These are phyloP conservation scores for Agriotes lineatus DNA, from an alignment of 2,888 invertebrate genomes.

Conservation along the genomic window DNA sequence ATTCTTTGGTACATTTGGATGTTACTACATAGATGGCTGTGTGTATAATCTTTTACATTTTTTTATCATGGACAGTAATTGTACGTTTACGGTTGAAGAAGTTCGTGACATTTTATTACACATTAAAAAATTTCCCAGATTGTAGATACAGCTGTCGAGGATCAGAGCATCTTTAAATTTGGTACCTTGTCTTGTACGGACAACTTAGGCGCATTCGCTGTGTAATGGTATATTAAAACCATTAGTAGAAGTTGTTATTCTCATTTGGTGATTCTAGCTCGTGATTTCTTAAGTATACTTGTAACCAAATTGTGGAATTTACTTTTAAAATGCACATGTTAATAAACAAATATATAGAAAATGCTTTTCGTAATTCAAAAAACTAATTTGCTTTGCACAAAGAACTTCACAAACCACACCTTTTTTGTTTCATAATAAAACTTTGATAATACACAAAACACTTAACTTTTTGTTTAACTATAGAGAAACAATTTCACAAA, in stretches of 20 bases:
- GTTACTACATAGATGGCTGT: too few species aligned
- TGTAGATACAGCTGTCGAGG: background rate
- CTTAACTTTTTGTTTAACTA: too few species aligned
- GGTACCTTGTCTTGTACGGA: background rate
- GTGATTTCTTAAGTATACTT: constrained; percentile 36
- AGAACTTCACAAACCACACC: too few species aligned
- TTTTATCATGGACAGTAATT: too few species aligned
- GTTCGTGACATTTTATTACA: too few species aligned
- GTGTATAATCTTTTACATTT: background rate
- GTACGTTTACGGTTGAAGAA: too few species aligned
- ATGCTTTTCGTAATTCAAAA: too few species aligned
- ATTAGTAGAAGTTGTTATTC: constrained; percentile 23
- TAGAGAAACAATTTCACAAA: too few species aligned
- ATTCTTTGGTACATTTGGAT: too few species aligned
- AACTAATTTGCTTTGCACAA: too few species aligned
- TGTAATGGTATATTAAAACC: constrained; percentile 16
- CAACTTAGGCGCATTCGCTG: constrained; percentile 1
- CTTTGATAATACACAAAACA: too few species aligned
- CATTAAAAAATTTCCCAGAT: background rate
- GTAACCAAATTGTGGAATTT: constrained; percentile 34
- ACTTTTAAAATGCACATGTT: constrained; percentile 37
- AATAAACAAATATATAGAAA: constrained; percentile 35
- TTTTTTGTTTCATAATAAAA: too few species aligned
- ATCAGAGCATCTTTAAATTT: constrained; percentile 4
- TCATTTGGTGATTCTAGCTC: constrained; percentile 36